phyloP scores from a whole-genome alignment of 2,888 invertebrate genomes.

The Bugulina stolonifera region DNA sequence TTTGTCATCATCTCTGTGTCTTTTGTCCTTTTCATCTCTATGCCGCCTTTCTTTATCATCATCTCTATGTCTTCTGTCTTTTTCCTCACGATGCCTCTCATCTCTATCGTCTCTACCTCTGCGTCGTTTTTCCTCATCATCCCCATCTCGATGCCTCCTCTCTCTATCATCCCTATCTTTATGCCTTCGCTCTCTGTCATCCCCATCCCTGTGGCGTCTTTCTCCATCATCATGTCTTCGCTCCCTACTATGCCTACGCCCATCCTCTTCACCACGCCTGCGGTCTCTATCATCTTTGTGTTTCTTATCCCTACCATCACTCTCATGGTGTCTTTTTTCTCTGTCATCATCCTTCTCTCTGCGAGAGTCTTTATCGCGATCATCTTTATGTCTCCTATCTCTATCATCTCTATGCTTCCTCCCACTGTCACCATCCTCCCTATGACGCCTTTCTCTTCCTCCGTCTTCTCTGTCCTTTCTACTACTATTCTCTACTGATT shows the following conservation, averaged over 20 bases:
- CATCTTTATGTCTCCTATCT: constrained; percentile 4
- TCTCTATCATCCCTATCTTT: constrained; percentile 27
- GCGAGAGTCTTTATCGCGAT: not conserved
- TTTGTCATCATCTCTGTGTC: constrained; percentile 14
- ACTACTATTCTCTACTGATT: not conserved
- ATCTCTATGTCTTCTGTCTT: not conserved
- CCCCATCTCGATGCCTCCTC: constrained; percentile 31
- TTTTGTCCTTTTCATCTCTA: constrained; percentile 22
- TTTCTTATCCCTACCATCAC: constrained; percentile 12
- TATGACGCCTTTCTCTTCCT: not conserved
- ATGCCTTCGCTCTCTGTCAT: not conserved
- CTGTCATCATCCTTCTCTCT: constrained; percentile 20
- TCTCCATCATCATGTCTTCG: constrained; percentile 27
- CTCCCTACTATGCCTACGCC: constrained; percentile 29
- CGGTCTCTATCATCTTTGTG: constrained; percentile 30
- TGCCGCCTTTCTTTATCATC: constrained; percentile 14
- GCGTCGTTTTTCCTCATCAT: constrained; percentile 29
- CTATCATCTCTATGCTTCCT: not conserved
- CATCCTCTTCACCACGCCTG: constrained; percentile 32
- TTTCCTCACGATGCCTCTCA: not conserved
- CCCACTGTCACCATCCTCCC: constrained; percentile 1
- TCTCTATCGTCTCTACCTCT: not conserved
- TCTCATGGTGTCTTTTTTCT: constrained; percentile 20
- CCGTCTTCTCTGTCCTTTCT: not conserved
- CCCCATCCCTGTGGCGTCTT: constrained; percentile 26